Evolutionary conservation across 2,888 invertebrate species (phyloP).

Genomic region (Polietes domitor): DNA sequence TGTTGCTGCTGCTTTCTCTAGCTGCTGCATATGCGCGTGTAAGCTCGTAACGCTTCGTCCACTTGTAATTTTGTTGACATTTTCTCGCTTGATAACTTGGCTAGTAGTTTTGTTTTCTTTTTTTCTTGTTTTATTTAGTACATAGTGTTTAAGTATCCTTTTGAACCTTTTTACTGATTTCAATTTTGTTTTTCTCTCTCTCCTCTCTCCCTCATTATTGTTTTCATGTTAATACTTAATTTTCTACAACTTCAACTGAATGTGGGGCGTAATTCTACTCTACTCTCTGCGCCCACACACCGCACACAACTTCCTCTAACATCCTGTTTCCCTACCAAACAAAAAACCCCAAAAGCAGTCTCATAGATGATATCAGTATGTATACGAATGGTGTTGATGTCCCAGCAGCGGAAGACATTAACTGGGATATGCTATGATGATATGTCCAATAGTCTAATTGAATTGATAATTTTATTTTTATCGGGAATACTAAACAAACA

Average conservation of each 20-base stretch:
- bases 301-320: background rate
- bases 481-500: slow-evolving; percentile 10
- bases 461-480: slow-evolving; percentile 21
- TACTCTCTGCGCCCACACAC: background rate
- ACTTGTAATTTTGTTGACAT: background rate
- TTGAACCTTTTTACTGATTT: slow-evolving; percentile 19
- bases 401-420: slow-evolving; percentile 39
- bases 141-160: background rate
- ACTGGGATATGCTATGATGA: slow-evolving; percentile 59
- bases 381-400: slow-evolving; percentile 52
- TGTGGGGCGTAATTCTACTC: slow-evolving; percentile 11
- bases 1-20: slow-evolving; percentile 24
- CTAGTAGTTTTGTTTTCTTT: background rate
- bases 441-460: slow-evolving; percentile 14
- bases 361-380: slow-evolving; percentile 58
- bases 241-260: slow-evolving; percentile 10
- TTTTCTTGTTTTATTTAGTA: background rate
- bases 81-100: background rate
- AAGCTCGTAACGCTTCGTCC: background rate
- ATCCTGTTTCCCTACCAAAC: background rate
- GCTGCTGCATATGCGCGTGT: background rate
- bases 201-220: background rate
- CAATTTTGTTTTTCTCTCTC: slow-evolving; percentile 30
- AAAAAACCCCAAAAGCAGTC: slow-evolving; percentile 28
- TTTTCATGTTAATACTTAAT: slow-evolving; percentile 37